These are phyloP conservation scores for Alauda arvensis DNA, from an alignment of 2,797 vertebrate species.

Conservation along the genomic window DNA sequence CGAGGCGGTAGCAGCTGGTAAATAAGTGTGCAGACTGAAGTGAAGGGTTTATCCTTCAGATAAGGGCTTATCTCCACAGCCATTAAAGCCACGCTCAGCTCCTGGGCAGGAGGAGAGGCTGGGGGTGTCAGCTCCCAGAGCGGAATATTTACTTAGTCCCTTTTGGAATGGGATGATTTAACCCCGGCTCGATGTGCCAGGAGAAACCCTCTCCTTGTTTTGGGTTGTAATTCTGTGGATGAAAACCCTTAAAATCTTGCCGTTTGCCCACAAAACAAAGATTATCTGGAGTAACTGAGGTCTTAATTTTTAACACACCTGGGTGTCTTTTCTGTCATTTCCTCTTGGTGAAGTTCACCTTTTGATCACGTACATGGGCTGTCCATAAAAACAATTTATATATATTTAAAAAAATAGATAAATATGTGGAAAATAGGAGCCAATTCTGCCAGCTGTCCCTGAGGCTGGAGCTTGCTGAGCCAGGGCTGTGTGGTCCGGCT, in stretches of 20 bases:
- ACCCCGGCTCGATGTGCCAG: neutral
- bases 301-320: neutral
- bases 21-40: neutral
- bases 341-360: neutral
- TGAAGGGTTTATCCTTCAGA: neutral
- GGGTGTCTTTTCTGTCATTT: neutral
- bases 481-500: neutral
- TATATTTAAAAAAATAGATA: neutral
- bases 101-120: neutral
- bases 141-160: slow-evolving; percentile 19
- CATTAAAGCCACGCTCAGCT: neutral
- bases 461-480: neutral
- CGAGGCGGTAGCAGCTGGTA: neutral
- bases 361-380: neutral
- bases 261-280: neutral
- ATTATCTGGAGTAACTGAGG: neutral
- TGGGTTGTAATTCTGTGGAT: neutral
- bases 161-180: neutral
- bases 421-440: neutral
- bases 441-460: neutral
- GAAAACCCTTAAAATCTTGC: neutral
- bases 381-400: neutral
- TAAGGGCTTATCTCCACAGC: slow-evolving; percentile 39
- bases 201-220: neutral
- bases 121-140: neutral